Conservation (phyloP, 2,113 vertebrate genomes). For the Sceloporus undulatus region DNA sequence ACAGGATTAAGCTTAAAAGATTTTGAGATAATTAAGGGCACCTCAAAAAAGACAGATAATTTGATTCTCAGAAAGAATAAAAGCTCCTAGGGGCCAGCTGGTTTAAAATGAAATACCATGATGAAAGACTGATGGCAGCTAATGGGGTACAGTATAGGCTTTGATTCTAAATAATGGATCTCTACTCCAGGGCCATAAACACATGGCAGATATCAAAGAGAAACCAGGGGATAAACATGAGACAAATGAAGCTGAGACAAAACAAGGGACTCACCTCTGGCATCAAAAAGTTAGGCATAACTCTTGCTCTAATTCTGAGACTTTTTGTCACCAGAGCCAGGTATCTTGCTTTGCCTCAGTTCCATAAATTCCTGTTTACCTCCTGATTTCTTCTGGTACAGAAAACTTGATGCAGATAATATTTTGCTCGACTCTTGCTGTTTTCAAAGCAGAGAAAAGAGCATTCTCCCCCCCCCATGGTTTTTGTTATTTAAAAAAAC, state of each 20-base stretch:
- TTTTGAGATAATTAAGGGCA: background rate
- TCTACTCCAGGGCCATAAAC: background rate
- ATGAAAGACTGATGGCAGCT: background rate
- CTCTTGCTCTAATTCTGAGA: background rate
- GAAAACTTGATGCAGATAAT: background rate
- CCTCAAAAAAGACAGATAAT: background rate
- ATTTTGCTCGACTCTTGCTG: background rate
- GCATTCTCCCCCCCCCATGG: too few relatives aligned
- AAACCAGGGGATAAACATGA: background rate
- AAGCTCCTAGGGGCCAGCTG: background rate
- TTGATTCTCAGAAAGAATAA: slow-evolving; percentile 1
- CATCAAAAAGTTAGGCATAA: background rate
- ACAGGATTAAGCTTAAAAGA: background rate
- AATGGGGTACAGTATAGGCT: background rate
- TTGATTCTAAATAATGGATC: background rate
- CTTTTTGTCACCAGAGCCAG: too few relatives aligned
- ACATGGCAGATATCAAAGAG: background rate
- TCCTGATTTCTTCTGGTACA: background rate
- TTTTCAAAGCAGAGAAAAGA: background rate
- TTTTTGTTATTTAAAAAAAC: too few relatives aligned
- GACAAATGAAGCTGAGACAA: background rate
- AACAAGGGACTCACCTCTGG: background rate
- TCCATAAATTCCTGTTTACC: too few relatives aligned
- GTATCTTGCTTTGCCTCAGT: too few relatives aligned
- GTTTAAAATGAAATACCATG: background rate